A percentile compares a stretch with the other conserved stretches of the same genome.
Conservation (phyloP, 2,113 vertebrate genomes). For the Lethenteron reissneri region DNA sequence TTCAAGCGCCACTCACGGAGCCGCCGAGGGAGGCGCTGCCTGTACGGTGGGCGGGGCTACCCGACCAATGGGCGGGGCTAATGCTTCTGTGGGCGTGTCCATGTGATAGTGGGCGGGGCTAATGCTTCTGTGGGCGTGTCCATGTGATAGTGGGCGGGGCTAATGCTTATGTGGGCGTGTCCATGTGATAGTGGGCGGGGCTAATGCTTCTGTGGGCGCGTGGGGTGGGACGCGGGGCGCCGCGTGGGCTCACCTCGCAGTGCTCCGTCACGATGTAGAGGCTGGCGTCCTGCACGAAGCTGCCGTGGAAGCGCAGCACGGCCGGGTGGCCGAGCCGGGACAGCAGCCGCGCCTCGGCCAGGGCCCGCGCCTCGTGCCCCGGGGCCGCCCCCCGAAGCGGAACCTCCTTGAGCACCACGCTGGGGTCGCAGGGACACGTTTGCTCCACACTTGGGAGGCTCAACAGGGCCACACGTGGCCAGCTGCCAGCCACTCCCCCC, state of each 20-base stretch:
- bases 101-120: background rate
- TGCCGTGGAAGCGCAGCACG: slow-evolving; percentile 46
- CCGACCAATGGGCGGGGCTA: too few relatives aligned
- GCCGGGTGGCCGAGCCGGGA: slow-evolving; percentile 44
- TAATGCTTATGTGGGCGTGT: background rate
- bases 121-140: background rate
- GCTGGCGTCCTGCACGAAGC: slow-evolving; percentile 37
- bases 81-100: background rate
- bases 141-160: too few relatives aligned
- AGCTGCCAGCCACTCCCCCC: too few relatives aligned
- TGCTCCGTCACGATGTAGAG: slow-evolving; percentile 63
- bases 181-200: background rate
- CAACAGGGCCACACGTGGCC: too few relatives aligned
- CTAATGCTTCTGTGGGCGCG: background rate
- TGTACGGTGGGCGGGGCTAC: too few relatives aligned
- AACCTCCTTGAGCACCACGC: slow-evolving; percentile 55
- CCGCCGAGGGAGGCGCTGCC: too few relatives aligned
- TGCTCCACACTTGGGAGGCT: too few relatives aligned
- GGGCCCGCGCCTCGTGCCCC: slow-evolving; percentile 44
- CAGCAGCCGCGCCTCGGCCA: slow-evolving; percentile 44
- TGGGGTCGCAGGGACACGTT: slow-evolving; percentile 12
- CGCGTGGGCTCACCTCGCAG: slow-evolving; percentile 37
- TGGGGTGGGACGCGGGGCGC: background rate
- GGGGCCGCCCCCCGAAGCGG: slow-evolving; percentile 36
- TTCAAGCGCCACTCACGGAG: too few relatives aligned